Evolutionary conservation across 1,140 invertebrate genomes (phyloP), one percentile per base, ranked within the genome.

Genomic region (Heterodera carotae): DNA sequence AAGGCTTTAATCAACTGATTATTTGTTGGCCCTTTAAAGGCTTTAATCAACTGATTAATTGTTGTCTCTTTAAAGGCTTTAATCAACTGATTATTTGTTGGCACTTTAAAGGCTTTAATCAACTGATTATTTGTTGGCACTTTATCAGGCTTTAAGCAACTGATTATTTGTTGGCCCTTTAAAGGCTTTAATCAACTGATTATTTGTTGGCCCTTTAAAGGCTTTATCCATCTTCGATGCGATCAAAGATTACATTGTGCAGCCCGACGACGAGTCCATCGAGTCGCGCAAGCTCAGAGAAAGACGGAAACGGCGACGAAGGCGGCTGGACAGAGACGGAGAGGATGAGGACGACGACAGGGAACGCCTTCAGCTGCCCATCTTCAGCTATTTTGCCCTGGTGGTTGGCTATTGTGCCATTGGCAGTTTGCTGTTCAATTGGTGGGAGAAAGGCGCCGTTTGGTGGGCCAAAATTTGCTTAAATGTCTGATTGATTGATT

Each of bases 381-480:
- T 87, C 64, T 80, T 84, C 59, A 83, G 84, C 59, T 87, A 87
- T 71, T 87, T 87, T 72, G 85, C 84, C 4, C 77, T 87, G 3
- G 85, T 87, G 59, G 80, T 87, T 18, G 85, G 86, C 22, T 87
- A 87, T 71, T 87, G 85, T 77, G 81, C 87, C 39, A 76, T 87
- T n/a, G 85, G 86, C 29, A 84, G 84, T 80, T 68, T 87, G n/a
- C 64, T 87, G 15, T 87, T 87, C 73, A 87, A 86, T 59, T 78
- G 78, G n/a, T 87, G 80, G 67, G 85, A 87, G 78, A 83, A 83
- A 39, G 85, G 85, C 22, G 76, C 79, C 62, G 70, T 81, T 29
- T 83, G 82, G 82, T 81, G 60, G 27, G 71, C 78, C 4, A 43
- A 76, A n/a, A n/a, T n/a, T n/a, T n/a, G n/a, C 36, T 39, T 39